Evolutionary conservation across 1,140 invertebrate genomes (phyloP).

Genomic region (Drosophila kohkoa): DNA sequence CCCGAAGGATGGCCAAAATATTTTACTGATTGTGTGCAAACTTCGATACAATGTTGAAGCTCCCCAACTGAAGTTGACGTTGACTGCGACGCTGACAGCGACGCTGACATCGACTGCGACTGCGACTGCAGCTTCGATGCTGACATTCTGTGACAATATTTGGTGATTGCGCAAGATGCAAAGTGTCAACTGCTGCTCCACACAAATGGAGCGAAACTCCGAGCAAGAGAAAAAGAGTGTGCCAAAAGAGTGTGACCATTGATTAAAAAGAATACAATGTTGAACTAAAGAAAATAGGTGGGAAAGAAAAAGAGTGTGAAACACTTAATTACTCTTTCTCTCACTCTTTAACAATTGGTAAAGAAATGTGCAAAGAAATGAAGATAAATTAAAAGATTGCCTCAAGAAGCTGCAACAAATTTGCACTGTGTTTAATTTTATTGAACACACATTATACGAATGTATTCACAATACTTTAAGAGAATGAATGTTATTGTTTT

Average conservation of each 20-base stretch:
- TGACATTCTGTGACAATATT: conserved; percentile 80
- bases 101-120: conserved; percentile 25
- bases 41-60: conserved; percentile 81
- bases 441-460: no score
- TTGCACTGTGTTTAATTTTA: background rate
- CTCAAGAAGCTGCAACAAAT: background rate
- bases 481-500: no score
- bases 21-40: conserved; percentile 84
- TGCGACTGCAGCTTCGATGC: conserved; percentile 44
- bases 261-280: conserved; percentile 36
- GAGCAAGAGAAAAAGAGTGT: conserved; percentile 36
- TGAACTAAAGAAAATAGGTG: background rate
- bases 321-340: conserved; percentile 34
- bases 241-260: conserved; percentile 49
- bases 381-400: background rate
- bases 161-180: conserved; percentile 83
- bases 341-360: background rate
- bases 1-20: conserved; percentile 82
- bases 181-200: conserved; percentile 74
- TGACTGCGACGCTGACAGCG: conserved; percentile 15
- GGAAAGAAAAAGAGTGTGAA: conserved; percentile 1
- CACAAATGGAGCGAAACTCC: conserved; percentile 31
- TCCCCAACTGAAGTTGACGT: conserved; percentile 32
- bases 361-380: background rate
- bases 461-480: no score